Percentiles rank a stretch among this genome's conserved stretches.
Evolutionary conservation across 2,797 vertebrate genomes (phyloP).

Genomic region (Anas georgica): DNA sequence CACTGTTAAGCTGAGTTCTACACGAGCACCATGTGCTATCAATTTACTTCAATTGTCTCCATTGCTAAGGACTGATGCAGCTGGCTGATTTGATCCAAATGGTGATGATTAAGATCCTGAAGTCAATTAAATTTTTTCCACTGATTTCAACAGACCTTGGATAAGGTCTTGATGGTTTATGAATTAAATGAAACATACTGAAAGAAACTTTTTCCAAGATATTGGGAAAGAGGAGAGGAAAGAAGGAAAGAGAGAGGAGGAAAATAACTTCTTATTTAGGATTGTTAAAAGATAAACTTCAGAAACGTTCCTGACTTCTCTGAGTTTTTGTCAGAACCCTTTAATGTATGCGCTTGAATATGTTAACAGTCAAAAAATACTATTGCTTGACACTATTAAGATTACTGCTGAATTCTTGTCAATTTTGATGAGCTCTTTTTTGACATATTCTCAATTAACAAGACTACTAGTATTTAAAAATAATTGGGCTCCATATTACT

Average conservation of each 20-base stretch:
- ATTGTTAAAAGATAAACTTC: neutral
- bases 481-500: neutral
- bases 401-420: neutral
- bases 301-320: neutral
- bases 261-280: neutral
- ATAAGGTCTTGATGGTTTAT: neutral
- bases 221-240: neutral
- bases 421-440: neutral
- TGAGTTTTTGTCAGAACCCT: neutral
- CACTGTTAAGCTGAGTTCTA: accelerated
- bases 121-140: neutral
- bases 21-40: neutral
- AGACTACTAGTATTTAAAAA: neutral
- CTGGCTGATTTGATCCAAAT: neutral
- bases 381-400: neutral
- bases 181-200: neutral
- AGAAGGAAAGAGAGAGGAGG: neutral
- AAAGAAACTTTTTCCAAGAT: neutral
- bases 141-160: neutral
- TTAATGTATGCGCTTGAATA: neutral
- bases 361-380: neutral
- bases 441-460: neutral
- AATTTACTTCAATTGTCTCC: neutral
- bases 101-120: neutral
- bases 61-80: neutral